A percentile compares a stretch with the other conserved stretches of the same genome.
These are phyloP conservation scores for Pelagia noctiluca DNA, from an alignment of 30 jellyfish, hydroid and myxozoan genomes.

Conservation along the genomic window DNA sequence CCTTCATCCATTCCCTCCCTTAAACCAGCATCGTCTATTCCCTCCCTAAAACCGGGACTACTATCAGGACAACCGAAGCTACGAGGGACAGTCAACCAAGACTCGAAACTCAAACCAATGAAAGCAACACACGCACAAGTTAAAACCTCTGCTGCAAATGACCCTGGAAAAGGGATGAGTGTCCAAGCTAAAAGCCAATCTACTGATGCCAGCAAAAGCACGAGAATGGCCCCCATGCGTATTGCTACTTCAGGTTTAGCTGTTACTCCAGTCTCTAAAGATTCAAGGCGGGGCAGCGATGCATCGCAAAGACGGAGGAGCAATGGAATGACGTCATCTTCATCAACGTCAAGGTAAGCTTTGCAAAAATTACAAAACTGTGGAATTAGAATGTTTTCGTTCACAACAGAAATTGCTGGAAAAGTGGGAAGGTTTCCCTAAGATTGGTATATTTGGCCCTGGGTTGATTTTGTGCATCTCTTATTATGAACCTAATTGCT, in stretches of 20 bases:
- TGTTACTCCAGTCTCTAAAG: conserved; percentile 32
- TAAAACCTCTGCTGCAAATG: conserved; percentile 7
- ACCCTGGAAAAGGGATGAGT: too few species aligned
- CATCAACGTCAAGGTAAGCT: too few species aligned
- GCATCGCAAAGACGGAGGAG: conserved; percentile 27
- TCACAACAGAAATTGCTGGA: too few species aligned
- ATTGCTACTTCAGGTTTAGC: conserved; percentile 5
- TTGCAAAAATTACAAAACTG: too few species aligned
- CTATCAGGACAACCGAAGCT: conserved; percentile 46
- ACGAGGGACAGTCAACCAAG: conserved; percentile 34
- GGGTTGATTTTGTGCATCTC: too few species aligned
- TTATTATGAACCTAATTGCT: too few species aligned
- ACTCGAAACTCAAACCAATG: conserved; percentile 67
- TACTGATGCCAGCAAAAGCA: not conserved
- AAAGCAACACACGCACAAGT: conserved; percentile 36
- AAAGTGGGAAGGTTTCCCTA: too few species aligned
- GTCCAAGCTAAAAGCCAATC: not conserved
- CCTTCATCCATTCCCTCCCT: conserved; percentile 58
- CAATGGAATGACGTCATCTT: conserved; percentile 28
- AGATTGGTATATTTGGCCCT: too few species aligned
- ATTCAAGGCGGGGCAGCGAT: conserved; percentile 22
- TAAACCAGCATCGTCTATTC: conserved; percentile 49
- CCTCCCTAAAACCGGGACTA: conserved; percentile 55
- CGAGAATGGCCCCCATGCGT: not conserved
- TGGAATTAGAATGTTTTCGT: too few species aligned